Percentiles rank a stretch among this genome's conserved stretches.
Conservation (phyloP, 2,113 vertebrate genomes). For the Percina caprodes region DNA sequence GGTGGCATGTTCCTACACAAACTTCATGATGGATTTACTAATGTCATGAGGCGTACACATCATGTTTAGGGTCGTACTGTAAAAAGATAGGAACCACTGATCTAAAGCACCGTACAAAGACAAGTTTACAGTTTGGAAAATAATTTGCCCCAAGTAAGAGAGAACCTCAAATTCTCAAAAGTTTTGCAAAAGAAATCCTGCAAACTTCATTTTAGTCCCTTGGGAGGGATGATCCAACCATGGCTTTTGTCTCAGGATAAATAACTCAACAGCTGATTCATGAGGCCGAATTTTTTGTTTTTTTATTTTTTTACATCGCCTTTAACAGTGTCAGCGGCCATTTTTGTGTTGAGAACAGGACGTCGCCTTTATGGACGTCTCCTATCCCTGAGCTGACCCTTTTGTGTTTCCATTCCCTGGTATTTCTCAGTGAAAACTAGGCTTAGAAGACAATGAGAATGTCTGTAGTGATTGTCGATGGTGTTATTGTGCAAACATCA, state of each 20-base stretch:
- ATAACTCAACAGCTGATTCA: conserved; percentile 68
- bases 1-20: not conserved
- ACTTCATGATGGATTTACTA: not conserved
- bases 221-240: conserved; percentile 58
- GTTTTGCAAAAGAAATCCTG: conserved; percentile 33
- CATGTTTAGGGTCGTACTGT: not conserved
- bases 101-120: not conserved
- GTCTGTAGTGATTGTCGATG: conserved; percentile 72
- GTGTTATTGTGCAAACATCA: conserved; percentile 73
- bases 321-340: conserved; percentile 21
- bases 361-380: conserved; percentile 39
- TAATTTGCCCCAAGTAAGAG: conserved; percentile 7
- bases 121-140: conserved; percentile 11
- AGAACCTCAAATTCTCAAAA: conserved; percentile 13
- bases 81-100: not conserved
- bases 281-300: conserved; percentile 36
- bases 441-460: conserved; percentile 78
- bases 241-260: conserved; percentile 60
- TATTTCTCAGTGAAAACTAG: conserved; percentile 69
- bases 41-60: not conserved
- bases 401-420: conserved; percentile 60
- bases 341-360: conserved; percentile 74
- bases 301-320: conserved; percentile 8
- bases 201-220: conserved; percentile 42
- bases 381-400: conserved; percentile 37